These are phyloP conservation scores for Chaetophractus vellerosus DNA, from an alignment of 2,797 vertebrate species.

Conservation along the genomic window DNA sequence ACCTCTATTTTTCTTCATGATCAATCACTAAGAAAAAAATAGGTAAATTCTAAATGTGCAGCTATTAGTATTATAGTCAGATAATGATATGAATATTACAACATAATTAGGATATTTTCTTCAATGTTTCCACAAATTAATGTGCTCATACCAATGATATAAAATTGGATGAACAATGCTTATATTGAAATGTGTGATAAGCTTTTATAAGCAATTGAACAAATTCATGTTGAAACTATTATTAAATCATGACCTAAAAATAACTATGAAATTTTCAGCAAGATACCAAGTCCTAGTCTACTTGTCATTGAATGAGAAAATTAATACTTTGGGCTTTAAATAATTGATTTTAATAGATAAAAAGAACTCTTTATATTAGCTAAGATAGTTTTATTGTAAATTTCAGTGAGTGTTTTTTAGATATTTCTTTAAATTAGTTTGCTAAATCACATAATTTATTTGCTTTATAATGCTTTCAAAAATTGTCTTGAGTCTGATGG, in stretches of 20 bases:
- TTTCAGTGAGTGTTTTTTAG: background rate
- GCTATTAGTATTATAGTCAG: background rate
- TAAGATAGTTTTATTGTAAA: background rate
- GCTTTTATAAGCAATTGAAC: background rate
- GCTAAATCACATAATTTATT: background rate
- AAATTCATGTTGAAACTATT: background rate
- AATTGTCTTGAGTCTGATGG: background rate
- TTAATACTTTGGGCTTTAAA: background rate
- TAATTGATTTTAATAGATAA: background rate
- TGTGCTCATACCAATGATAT: background rate
- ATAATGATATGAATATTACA: background rate
- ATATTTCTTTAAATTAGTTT: background rate
- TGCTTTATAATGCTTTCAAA: conserved; percentile 24
- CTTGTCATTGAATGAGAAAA: background rate
- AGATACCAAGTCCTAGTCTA: background rate
- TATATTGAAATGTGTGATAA: background rate
- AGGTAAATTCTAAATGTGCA: background rate
- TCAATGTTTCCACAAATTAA: background rate
- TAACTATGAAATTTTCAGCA: background rate
- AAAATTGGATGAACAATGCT: background rate
- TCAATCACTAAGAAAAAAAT: background rate
- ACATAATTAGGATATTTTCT: background rate
- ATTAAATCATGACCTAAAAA: conserved; percentile 36
- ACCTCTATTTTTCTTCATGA: background rate
- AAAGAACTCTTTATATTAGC: background rate